Evolutionary conservation across 2,888 invertebrate species (phyloP).

Genomic region (Allolobophora icterica): DNA sequence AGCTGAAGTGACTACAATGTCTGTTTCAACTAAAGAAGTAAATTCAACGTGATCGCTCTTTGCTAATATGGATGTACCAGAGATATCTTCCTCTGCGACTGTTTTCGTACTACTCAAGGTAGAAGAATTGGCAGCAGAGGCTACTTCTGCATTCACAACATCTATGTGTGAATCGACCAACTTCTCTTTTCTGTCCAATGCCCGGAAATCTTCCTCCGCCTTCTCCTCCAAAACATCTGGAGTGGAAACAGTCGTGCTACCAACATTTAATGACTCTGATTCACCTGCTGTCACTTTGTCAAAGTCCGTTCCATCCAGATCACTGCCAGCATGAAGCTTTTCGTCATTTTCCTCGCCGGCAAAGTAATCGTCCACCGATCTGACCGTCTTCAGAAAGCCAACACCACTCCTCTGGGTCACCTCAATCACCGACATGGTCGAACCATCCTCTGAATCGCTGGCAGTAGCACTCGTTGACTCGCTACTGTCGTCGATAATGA

Average conservation of each 20-base stretch:
- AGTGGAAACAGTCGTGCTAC: not conserved
- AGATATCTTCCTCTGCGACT: not conserved
- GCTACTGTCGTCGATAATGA: not conserved
- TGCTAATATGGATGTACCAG: not conserved
- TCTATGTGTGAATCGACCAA: not conserved
- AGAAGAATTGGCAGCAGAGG: not conserved
- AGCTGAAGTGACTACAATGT: not conserved
- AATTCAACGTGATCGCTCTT: not conserved
- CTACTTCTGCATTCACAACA: not conserved
- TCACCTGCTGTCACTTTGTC: not conserved
- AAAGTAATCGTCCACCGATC: constrained; percentile 15
- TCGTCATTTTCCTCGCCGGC: not conserved
- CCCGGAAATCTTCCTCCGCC: not conserved
- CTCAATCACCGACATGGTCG: not conserved
- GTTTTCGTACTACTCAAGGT: not conserved
- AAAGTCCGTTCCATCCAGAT: not conserved
- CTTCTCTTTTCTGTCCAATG: not conserved
- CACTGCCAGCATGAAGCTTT: not conserved
- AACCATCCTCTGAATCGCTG: not conserved
- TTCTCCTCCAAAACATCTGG: not conserved
- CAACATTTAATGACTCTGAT: not conserved
- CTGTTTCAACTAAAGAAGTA: not conserved
- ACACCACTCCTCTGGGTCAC: not conserved
- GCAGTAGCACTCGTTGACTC: not conserved
- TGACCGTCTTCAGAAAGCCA: not conserved